Percentiles rank a stretch among this genome's conserved stretches.
Evolutionary conservation across 1,140 invertebrate species (phyloP).

Genomic region (Drosophila athabasca): DNA sequence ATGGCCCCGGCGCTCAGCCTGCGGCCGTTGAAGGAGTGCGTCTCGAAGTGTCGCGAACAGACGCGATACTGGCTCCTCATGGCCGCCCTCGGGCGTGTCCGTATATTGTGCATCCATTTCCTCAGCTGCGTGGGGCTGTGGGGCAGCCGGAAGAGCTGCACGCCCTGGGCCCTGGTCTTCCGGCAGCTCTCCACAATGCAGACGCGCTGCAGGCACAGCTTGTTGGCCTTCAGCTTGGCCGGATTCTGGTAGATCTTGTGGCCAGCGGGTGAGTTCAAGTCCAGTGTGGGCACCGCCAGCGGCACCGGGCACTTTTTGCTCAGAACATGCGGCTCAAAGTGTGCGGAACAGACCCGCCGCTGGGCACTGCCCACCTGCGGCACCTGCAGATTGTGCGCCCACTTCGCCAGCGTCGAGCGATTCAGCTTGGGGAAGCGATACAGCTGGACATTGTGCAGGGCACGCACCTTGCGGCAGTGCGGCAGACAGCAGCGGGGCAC

Average conservation of each 20-base stretch:
- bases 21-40: conserved; percentile 72
- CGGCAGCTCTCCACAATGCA: conserved; percentile 77
- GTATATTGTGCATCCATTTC: conserved; percentile 78
- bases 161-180: conserved; percentile 66
- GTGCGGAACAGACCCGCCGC: conserved; percentile 68
- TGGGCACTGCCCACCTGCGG: conserved; percentile 71
- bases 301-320: conserved; percentile 79
- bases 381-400: conserved; percentile 77
- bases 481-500: conserved; percentile 74
- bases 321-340: conserved; percentile 74
- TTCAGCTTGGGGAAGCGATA: conserved; percentile 78
- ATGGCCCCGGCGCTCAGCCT: conserved; percentile 69
- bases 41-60: conserved; percentile 72
- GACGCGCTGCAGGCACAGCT: conserved; percentile 66
- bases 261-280: conserved; percentile 69
- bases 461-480: conserved; percentile 74
- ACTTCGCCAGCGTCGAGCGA: conserved; percentile 72
- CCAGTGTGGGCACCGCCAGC: conserved; percentile 71
- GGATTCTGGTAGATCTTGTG: conserved; percentile 80
- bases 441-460: conserved; percentile 69
- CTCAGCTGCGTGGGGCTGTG: conserved; percentile 68
- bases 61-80: conserved; percentile 67
- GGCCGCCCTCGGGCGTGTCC: conserved; percentile 46
- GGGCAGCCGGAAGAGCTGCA: conserved; percentile 74
- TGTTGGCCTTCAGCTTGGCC: conserved; percentile 67